Conservation (phyloP, 1,140 invertebrate species). For the Dolichoris vasculosae region DNA sequence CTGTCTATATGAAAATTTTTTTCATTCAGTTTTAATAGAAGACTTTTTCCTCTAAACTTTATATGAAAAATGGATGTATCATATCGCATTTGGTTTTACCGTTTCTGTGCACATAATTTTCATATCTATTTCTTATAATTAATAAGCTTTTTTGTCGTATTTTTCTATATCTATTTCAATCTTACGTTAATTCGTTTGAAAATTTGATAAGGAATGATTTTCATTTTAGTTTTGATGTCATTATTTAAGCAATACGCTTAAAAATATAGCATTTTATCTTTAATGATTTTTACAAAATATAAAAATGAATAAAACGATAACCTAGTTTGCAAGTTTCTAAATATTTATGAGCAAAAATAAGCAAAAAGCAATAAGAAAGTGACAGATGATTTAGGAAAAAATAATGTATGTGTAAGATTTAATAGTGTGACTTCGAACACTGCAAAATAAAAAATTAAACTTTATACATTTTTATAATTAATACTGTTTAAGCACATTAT, state of each 20-base stretch:
- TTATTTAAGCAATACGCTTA: too few species aligned
- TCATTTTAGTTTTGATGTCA: neutral
- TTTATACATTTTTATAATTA: neutral
- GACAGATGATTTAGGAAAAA: neutral
- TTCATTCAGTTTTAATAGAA: neutral
- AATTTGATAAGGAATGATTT: neutral
- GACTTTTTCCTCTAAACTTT: neutral
- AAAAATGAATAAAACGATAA: neutral
- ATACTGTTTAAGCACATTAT: neutral
- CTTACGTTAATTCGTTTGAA: neutral
- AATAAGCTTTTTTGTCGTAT: neutral
- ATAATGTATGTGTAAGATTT: neutral
- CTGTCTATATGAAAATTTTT: neutral
- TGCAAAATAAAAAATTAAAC: constrained; percentile 7
- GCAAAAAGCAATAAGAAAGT: neutral
- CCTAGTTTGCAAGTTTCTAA: neutral
- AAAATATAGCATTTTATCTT: too few species aligned
- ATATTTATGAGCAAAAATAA: neutral
- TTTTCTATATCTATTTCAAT: neutral
- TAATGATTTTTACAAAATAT: neutral
- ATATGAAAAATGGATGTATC: constrained; percentile 15
- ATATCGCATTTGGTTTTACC: neutral
- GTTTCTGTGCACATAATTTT: constrained; percentile 7
- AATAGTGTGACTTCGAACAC: constrained; percentile 14
- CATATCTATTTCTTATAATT: constrained; percentile 16